These are phyloP conservation scores for Philonicus albiceps DNA, from an alignment of 2,888 invertebrate genomes.

Conservation along the genomic window DNA sequence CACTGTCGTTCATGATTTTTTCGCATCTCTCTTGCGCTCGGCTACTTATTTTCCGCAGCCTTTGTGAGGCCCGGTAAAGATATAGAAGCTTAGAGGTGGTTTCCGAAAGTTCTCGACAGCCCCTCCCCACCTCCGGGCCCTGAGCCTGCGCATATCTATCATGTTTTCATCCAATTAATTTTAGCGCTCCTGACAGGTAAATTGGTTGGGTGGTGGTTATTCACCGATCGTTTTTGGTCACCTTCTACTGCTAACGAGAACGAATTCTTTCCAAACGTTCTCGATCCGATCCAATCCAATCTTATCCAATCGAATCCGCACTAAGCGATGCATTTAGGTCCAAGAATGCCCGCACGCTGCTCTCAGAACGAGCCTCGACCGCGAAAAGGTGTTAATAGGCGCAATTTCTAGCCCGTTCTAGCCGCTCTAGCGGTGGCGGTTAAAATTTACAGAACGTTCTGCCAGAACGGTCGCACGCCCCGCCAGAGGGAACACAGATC, in stretches of 20 bases:
- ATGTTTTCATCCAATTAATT: constrained; percentile 37
- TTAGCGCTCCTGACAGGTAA: constrained; percentile 29
- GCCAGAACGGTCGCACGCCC: background rate
- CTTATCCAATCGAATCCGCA: background rate
- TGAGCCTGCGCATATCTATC: constrained; percentile 16
- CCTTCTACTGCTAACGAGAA: constrained; percentile 18
- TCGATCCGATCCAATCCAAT: background rate
- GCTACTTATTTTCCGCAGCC: background rate
- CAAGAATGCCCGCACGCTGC: background rate
- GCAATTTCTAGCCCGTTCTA: constrained; percentile 1
- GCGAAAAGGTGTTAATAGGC: constrained; percentile 22
- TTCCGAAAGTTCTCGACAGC: background rate
- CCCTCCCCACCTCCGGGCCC: background rate
- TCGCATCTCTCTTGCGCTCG: background rate
- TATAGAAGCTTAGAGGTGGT: background rate
- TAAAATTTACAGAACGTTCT: constrained; percentile 11
- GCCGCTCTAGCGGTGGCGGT: background rate
- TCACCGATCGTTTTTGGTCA: constrained; percentile 10
- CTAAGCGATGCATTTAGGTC: constrained; percentile 31
- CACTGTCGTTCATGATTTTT: constrained; percentile 19
- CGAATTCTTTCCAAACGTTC: constrained; percentile 31
- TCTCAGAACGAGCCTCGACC: background rate
- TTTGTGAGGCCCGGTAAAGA: constrained; percentile 3
- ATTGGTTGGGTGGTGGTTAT: background rate
- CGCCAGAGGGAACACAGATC: background rate